Percentiles rank a stretch among this genome's conserved stretches.
Evolutionary conservation across 2,888 invertebrate species (phyloP).

Genomic region (Melanchra persicariae): DNA sequence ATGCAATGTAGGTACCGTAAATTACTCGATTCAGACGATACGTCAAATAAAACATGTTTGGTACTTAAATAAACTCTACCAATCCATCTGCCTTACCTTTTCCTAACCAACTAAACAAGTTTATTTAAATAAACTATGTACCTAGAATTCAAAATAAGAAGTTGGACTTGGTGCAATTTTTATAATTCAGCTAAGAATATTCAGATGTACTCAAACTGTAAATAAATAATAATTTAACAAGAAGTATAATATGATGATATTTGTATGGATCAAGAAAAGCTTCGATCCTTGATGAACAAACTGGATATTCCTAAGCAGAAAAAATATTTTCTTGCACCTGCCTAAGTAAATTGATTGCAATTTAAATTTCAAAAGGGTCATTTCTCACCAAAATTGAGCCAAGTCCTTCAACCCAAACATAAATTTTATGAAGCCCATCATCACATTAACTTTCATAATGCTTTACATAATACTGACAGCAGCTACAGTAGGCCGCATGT

Average conservation of each 20-base stretch:
- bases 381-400: slow-evolving; percentile 28
- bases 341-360: too few species aligned
- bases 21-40: slow-evolving; percentile 31
- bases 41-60: slow-evolving; percentile 11
- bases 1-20: slow-evolving; percentile 10
- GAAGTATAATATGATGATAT: neutral
- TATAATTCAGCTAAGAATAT: neutral
- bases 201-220: neutral
- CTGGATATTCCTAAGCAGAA: neutral
- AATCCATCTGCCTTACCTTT: neutral
- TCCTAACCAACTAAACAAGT: slow-evolving; percentile 8
- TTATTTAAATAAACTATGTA: slow-evolving; percentile 54
- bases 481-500: too few species aligned
- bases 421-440: slow-evolving; percentile 19
- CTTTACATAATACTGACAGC: slow-evolving; percentile 12
- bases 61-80: slow-evolving; percentile 37
- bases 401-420: slow-evolving; percentile 15
- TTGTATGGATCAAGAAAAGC: neutral
- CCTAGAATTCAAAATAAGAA: slow-evolving; percentile 44
- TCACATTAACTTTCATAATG: slow-evolving; percentile 1
- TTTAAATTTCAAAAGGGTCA: neutral
- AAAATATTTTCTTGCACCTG: neutral
- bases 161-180: slow-evolving; percentile 21
- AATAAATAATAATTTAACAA: neutral
- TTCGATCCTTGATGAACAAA: neutral